phyloP scores from a whole-genome alignment of 2,113 vertebrate species.

The Pangasianodon gigas region DNA sequence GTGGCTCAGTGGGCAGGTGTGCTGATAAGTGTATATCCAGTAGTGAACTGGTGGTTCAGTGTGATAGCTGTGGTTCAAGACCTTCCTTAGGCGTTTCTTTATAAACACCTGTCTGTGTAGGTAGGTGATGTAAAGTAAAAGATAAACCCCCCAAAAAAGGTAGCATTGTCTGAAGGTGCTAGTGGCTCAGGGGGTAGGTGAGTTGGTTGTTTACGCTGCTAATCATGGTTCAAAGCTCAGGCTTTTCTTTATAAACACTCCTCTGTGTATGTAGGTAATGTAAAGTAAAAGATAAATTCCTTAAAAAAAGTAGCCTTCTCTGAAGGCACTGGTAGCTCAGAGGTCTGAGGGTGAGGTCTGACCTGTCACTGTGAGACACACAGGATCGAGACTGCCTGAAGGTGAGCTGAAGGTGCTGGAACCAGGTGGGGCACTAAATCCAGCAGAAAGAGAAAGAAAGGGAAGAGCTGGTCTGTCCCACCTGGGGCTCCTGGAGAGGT shows the following conservation, averaged over 20 bases:
- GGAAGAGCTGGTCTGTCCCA: not conserved
- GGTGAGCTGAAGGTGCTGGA: not conserved
- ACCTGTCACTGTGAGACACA: not conserved
- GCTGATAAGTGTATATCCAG: too few relatives aligned
- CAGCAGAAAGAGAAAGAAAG: not conserved
- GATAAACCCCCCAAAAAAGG: not conserved
- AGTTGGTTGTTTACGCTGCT: too few relatives aligned
- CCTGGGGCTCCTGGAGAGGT: not conserved
- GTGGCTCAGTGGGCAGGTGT: too few relatives aligned
- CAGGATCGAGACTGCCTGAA: not conserved
- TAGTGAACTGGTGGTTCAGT: too few relatives aligned
- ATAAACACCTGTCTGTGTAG: not conserved
- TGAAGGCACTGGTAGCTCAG: not conserved
- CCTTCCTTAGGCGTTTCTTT: not conserved
- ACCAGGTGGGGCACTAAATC: not conserved
- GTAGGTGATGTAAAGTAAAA: not conserved
- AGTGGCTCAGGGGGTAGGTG: too few relatives aligned
- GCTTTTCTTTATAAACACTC: too few relatives aligned
- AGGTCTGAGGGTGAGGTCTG: not conserved
- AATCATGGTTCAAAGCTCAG: too few relatives aligned
- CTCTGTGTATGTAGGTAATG: not conserved
- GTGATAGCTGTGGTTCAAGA: not conserved
- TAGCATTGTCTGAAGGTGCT: accelerated
- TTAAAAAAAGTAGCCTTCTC: not conserved
- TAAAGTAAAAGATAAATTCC: not conserved